Evolutionary conservation across 2,888 invertebrate species (phyloP).

Genomic region (Macaria liturata): DNA sequence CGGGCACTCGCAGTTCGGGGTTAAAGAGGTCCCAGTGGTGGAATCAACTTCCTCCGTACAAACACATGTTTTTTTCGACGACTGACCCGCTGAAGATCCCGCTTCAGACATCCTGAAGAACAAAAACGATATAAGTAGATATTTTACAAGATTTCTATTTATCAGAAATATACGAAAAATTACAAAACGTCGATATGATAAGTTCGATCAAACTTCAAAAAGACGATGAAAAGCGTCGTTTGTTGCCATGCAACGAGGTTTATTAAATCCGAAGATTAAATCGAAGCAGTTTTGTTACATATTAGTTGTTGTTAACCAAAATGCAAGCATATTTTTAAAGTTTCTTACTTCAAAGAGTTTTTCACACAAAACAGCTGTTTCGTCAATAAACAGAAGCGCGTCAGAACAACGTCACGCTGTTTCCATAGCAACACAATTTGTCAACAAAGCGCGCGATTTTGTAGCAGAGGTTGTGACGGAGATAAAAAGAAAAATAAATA

Average conservation of each 20-base stretch:
- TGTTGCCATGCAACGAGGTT: constrained; percentile 44
- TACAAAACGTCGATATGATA: constrained; percentile 23
- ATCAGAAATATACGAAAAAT: not conserved
- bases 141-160: constrained; percentile 14
- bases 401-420: constrained; percentile 24
- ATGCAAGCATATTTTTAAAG: not conserved
- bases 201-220: not conserved
- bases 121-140: constrained; percentile 5
- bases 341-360: too few relatives aligned
- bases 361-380: constrained; percentile 16
- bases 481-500: too few relatives aligned
- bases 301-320: not conserved
- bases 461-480: not conserved
- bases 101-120: constrained; percentile 41
- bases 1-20: constrained; percentile 57
- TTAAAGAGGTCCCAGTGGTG: constrained; percentile 35
- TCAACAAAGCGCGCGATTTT: constrained; percentile 42
- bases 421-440: constrained; percentile 43
- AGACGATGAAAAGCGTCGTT: constrained; percentile 29
- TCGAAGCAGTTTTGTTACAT: not conserved
- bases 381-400: constrained; percentile 7
- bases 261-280: not conserved
- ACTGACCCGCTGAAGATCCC: constrained; percentile 9
- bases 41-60: constrained; percentile 47
- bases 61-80: constrained; percentile 41